Percentiles rank a stretch among this genome's conserved stretches.
Evolutionary conservation across 1,140 invertebrate genomes (phyloP).

Genomic region (Heterodera carotae): DNA sequence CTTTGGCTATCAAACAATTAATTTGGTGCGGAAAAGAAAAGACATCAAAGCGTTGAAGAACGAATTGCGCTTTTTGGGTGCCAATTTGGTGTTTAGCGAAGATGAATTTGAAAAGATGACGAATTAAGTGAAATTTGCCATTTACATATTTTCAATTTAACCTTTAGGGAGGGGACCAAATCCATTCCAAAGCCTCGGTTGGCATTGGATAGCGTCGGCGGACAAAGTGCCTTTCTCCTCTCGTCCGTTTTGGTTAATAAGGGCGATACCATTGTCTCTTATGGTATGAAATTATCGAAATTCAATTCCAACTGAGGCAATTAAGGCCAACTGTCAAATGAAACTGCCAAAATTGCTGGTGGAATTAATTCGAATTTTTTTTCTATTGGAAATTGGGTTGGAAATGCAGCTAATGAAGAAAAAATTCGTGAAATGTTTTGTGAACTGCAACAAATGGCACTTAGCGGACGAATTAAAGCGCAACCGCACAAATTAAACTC

Average conservation of each 20-base stretch:
- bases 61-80: neutral
- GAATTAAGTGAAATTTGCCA: neutral
- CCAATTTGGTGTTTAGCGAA: slow-evolving; percentile 5
- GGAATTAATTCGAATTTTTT: neutral
- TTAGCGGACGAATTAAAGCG: neutral
- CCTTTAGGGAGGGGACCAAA: neutral
- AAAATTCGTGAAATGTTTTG: slow-evolving; percentile 22
- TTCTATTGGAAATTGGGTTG: neutral
- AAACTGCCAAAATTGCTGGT: neutral
- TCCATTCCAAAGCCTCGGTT: neutral
- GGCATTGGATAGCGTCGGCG: slow-evolving; percentile 5
- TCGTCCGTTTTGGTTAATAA: neutral
- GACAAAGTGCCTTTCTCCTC: slow-evolving; percentile 11
- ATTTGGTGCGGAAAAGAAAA: slow-evolving; percentile 5
- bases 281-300: neutral
- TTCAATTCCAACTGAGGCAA: neutral
- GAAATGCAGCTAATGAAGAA: neutral
- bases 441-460: neutral
- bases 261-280: slow-evolving; percentile 5
- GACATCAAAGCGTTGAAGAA: slow-evolving; percentile 3
- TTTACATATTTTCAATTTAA: neutral
- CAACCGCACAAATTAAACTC: neutral
- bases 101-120: slow-evolving; percentile 15
- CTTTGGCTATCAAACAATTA: slow-evolving; percentile 20
- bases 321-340: neutral